Conservation (phyloP, 2,113 vertebrate genomes). For the Thalassarche chlororhynchos region DNA sequence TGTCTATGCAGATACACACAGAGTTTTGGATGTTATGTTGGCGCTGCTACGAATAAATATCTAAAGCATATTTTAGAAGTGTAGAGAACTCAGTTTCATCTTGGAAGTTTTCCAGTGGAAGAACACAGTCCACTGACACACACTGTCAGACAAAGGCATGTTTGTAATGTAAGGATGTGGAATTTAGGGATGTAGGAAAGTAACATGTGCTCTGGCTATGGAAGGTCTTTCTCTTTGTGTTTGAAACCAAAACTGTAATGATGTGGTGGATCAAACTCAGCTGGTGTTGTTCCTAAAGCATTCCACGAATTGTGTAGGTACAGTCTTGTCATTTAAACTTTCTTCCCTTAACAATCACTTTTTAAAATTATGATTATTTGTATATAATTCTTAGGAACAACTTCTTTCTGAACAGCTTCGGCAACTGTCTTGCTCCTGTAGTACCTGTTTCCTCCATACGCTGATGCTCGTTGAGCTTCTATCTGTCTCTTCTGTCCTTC, state of each 20-base stretch:
- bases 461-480: background rate
- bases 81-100: background rate
- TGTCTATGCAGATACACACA: background rate
- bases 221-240: background rate
- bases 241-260: background rate
- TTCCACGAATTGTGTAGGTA: background rate
- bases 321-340: background rate
- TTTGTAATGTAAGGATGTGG: background rate
- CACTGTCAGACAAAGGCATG: background rate
- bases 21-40: background rate
- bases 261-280: background rate
- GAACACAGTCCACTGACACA: background rate
- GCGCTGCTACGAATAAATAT: background rate
- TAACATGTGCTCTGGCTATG: background rate
- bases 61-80: background rate
- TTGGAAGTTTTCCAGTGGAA: background rate
- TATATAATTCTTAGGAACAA: background rate
- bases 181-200: background rate
- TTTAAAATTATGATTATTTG: background rate
- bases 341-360: background rate
- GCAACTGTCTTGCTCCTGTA: background rate
- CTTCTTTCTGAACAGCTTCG: background rate
- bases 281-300: background rate
- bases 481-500: background rate
- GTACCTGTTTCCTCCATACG: background rate